Evolutionary conservation across 2,888 invertebrate genomes (phyloP), one percentile per base, ranked within the genome.

Genomic region (Toxonevra muliebris): DNA sequence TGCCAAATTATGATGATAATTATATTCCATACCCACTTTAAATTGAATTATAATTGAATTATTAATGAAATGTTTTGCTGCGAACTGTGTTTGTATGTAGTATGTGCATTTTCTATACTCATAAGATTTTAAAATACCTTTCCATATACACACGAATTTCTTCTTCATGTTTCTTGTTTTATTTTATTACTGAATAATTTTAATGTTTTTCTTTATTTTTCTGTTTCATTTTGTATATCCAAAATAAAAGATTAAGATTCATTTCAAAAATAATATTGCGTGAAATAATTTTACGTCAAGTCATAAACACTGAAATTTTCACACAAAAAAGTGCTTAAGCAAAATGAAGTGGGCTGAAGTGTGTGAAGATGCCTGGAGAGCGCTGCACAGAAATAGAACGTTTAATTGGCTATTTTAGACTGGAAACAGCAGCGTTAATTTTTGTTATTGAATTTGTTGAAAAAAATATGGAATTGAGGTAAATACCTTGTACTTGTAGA

Each of bases 201-300:
- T 48, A 13, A 10, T 5, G 48, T 5, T 40, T 40, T 13, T 19
- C 41, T 57, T 11, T 20, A 12, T 4, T 57, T 55, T 57, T 20
- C 57, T 48, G 48, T 7, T 48, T 48, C 5, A 40, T 57, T 13
- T 7, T 57, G 3, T 20, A 12, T 57, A 5, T 20, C 3, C 30
- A 30, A 30, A 30, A 30, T 30, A 30, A 30, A 30, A 30, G 30
- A 30, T 30, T 30, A 30, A 20, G 12, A 57, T 30, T 41, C 19
- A 20, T 4, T 20, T 11, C 17, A 3, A 54, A 12, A 57, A 30
- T 30, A 30, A 30, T 30, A 57, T 40, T 57, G 57, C 30, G 57
- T 40, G 57, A 57, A 48, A 57, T 5, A 57, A 20, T 57, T 57
- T 57, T 40, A 13, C 57, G 40, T 57, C 57, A 57, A 57, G 40